These are phyloP conservation scores for Cheiracanthium punctorium DNA, from an alignment of 2,888 invertebrate species.

Conservation along the genomic window DNA sequence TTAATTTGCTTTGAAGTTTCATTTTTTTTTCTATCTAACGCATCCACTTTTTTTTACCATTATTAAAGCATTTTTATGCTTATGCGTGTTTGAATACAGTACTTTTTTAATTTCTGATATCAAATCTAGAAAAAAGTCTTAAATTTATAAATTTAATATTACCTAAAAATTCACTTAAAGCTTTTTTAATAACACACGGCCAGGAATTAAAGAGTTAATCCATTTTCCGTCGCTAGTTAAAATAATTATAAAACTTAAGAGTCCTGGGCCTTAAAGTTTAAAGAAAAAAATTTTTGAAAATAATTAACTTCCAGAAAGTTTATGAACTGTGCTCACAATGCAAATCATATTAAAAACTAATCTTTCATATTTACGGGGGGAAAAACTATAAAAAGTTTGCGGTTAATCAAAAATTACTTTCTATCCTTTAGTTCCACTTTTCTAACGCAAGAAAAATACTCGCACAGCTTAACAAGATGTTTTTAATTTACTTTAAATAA, in stretches of 20 bases:
- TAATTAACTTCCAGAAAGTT: constrained; percentile 7
- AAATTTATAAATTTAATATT: too few relatives aligned
- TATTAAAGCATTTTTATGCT: too few relatives aligned
- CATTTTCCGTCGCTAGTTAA: background rate
- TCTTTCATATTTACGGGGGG: background rate
- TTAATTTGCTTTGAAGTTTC: too few relatives aligned
- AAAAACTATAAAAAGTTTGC: background rate
- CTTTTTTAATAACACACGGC: background rate
- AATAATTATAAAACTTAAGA: background rate
- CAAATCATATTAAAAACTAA: constrained; percentile 23
- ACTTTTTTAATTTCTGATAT: too few relatives aligned
- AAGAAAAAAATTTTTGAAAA: background rate
- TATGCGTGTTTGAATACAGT: too few relatives aligned
- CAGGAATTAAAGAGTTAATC: background rate
- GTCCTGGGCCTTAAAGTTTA: background rate
- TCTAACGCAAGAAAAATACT: too few relatives aligned
- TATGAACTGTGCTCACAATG: constrained; percentile 33
- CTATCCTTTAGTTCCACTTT: background rate
- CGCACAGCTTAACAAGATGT: constrained; percentile 32
- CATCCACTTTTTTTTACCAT: too few relatives aligned
- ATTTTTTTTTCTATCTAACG: too few relatives aligned
- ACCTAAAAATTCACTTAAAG: too few relatives aligned
- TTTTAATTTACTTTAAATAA: constrained; percentile 61
- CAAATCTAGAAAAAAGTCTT: too few relatives aligned
- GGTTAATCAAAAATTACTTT: constrained; percentile 38